These are phyloP conservation scores for Thyatira batis DNA, from an alignment of 2,888 invertebrate genomes.

Conservation along the genomic window DNA sequence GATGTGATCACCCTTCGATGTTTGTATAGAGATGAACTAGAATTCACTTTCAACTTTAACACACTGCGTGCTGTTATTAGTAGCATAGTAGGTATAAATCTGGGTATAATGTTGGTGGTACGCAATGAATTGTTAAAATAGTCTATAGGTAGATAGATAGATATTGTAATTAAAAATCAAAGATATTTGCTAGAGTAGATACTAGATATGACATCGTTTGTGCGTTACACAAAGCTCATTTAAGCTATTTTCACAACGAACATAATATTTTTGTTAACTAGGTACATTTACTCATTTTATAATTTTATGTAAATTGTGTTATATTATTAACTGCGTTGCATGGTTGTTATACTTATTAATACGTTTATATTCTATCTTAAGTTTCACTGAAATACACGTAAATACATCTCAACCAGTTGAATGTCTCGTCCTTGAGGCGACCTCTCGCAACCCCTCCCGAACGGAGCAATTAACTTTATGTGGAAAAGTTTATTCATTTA, in stretches of 20 bases:
- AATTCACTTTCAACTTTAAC: no score
- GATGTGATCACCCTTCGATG: no score
- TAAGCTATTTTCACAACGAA: background rate
- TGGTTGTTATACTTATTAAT: constrained; percentile 10
- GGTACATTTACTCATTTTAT: background rate
- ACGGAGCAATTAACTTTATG: constrained; percentile 30
- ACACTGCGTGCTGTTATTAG: constrained; percentile 4
- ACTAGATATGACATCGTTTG: background rate
- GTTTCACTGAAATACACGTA: constrained; percentile 25
- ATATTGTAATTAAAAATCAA: constrained; percentile 6
- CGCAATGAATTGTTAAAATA: constrained; percentile 34
- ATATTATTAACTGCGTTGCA: background rate
- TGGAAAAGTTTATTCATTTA: constrained; percentile 18
- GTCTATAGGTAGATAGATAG: constrained; percentile 24
- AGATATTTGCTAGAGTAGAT: background rate
- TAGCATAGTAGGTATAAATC: background rate
- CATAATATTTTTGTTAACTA: background rate
- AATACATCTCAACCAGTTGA: constrained; percentile 20
- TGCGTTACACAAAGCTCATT: background rate
- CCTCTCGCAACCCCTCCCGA: constrained; percentile 13
- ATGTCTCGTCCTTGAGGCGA: constrained; percentile 19
- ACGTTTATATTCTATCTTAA: constrained; percentile 15
- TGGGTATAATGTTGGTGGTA: constrained; percentile 14
- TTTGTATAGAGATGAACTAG: no score
- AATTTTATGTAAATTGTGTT: background rate